Base-by-base conservation (phyloP, 2,888 invertebrate genomes). In the Pandemis heparana region DNA sequence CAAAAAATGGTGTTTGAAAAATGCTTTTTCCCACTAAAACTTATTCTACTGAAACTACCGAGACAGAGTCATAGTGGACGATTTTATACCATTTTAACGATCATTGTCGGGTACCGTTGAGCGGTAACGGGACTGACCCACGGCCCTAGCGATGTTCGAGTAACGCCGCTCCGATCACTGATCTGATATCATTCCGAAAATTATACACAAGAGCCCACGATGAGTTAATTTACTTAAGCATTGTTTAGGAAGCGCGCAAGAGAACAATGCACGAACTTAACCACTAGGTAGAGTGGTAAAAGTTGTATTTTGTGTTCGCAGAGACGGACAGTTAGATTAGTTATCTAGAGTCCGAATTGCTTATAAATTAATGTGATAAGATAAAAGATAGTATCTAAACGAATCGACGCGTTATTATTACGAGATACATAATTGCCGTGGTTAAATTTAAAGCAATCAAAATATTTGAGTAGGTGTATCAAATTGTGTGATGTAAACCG, bases 71-170 rank as follows among this genome's bases (percentile, higher is more conserved):
- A 79, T 79, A 79, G 82, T 76, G 77, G 76, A 76, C 78, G 80
- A 79, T 83, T 82, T 86, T 85, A 85, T 85, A 88, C 83, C 78
- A 82, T 81, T 79, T 81, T 83, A 83, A 85, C 83, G 83, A 87
- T 85, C 83, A 85, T 85, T 84, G 86, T 86, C 78, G 77, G 78
- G 85, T 92, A 91, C 92, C 92, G 92, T 90, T 89, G 80, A 78
- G 77, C 75, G 82, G 77, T 91, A 90, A 92, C 92, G 91, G 92
- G 84, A 89, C 83, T 71, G 79, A 79, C 85, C 86, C 83, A 83
- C 79, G 88, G 87, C 89, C 92, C 90, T 91, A 82, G 84, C 60
- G 84, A 80, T 78, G 80, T 81, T 81, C 79, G 78, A 81, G 81
- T 83, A 81, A 80, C 73, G 74, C 78, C 73, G 71, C 79, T 76